Conservation (phyloP, 1,140 invertebrate species). For the Formica exsecta region DNA sequence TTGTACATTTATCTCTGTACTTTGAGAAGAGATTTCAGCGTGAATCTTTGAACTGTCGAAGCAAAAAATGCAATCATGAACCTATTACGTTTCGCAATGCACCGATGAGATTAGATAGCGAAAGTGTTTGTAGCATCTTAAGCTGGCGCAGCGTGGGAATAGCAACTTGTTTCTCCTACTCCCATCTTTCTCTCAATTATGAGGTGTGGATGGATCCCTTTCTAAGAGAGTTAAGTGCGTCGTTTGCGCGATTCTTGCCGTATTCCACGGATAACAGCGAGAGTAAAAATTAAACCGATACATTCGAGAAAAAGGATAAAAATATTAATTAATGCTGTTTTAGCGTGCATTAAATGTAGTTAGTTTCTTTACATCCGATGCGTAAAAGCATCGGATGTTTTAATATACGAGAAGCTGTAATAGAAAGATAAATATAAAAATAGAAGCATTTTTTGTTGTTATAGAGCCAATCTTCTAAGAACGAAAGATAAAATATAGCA, state of each 20-base stretch:
- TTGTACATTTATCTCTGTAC: background rate
- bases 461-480: no score
- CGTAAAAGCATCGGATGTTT: no score
- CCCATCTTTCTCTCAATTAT: constrained; percentile 55
- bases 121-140: constrained; percentile 79
- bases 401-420: no score
- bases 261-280: background rate
- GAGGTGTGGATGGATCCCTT: constrained; percentile 57
- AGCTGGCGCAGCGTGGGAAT: constrained; percentile 75
- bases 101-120: constrained; percentile 77
- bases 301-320: background rate
- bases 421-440: no score
- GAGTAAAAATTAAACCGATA: background rate
- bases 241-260: background rate
- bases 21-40: background rate
- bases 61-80: constrained; percentile 68
- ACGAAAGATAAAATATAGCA: no score
- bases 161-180: constrained; percentile 77
- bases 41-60: background rate
- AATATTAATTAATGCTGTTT: constrained; percentile 3
- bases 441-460: no score
- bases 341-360: background rate
- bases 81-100: constrained; percentile 76
- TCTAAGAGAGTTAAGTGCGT: constrained; percentile 37
- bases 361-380: background rate